A percentile compares a stretch with the other conserved stretches of the same genome.
Conservation (phyloP, 2,888 invertebrate genomes). For the Pelosia muscerda region DNA sequence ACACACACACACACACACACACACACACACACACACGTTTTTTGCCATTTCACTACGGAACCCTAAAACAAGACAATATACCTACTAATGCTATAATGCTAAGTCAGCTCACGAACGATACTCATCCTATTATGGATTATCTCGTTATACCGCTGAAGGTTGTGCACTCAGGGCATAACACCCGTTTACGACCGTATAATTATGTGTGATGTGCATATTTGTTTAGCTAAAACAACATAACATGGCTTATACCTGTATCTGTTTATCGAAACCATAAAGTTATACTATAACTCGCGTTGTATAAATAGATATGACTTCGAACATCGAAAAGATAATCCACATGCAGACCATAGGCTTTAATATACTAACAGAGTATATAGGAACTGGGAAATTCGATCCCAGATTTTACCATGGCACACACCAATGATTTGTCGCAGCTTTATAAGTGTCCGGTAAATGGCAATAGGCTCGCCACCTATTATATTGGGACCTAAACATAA, state of each 20-base stretch:
- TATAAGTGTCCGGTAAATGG: too few species aligned
- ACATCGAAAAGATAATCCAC: not conserved
- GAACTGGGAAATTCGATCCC: too few species aligned
- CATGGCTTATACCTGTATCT: not conserved
- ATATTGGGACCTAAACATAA: too few species aligned
- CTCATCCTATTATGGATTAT: not conserved
- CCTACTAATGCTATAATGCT: too few species aligned
- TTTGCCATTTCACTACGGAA: too few species aligned
- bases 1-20: too few species aligned
- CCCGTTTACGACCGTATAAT: not conserved
- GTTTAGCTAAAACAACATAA: not conserved
- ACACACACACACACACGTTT: too few species aligned
- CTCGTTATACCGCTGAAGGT: not conserved
- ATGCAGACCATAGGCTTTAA: too few species aligned
- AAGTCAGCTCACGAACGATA: constrained; percentile 2
- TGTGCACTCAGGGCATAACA: not conserved
- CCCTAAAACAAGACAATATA: not conserved
- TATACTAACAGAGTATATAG: too few species aligned
- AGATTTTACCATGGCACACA: too few species aligned
- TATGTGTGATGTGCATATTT: not conserved
- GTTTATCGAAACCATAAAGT: not conserved
- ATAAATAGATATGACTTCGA: not conserved
- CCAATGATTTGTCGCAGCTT: too few species aligned
- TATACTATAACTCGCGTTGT: not conserved
- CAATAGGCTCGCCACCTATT: too few species aligned